These are phyloP conservation scores for Drosophila bocqueti DNA, from an alignment of 1,140 invertebrate genomes.

Conservation along the genomic window DNA sequence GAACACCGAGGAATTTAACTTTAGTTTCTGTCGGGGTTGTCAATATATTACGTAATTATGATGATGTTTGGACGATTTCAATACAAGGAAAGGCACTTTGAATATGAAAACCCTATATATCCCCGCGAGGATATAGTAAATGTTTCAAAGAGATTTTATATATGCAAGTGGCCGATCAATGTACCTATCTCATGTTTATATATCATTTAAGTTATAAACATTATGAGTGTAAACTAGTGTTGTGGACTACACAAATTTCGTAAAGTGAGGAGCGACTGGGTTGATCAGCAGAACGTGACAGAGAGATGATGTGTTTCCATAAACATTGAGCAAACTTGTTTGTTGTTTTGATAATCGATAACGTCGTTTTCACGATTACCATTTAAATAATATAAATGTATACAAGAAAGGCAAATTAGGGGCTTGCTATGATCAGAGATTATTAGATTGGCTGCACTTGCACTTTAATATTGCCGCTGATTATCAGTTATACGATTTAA, in stretches of 20 bases:
- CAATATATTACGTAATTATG: no score
- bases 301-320: not conserved
- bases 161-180: not conserved
- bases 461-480: not conserved
- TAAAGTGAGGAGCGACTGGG: not conserved
- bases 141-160: not conserved
- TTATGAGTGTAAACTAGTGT: not conserved
- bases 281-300: slow-evolving; percentile 7
- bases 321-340: slow-evolving; percentile 1
- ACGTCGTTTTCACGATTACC: not conserved
- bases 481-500: slow-evolving; percentile 5
- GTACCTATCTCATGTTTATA: no score
- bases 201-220: not conserved
- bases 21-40: no score
- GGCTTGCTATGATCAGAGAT: not conserved
- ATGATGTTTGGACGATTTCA: no score
- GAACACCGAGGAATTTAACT: no score
- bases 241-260: not conserved
- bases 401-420: not conserved
- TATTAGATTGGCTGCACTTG: not conserved
- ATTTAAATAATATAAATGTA: not conserved
- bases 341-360: not conserved
- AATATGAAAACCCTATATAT: no score
- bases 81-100: no score
- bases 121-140: no score